These are phyloP conservation scores for Zootoca vivipara DNA, from an alignment of 2,113 vertebrate genomes.

Conservation along the genomic window DNA sequence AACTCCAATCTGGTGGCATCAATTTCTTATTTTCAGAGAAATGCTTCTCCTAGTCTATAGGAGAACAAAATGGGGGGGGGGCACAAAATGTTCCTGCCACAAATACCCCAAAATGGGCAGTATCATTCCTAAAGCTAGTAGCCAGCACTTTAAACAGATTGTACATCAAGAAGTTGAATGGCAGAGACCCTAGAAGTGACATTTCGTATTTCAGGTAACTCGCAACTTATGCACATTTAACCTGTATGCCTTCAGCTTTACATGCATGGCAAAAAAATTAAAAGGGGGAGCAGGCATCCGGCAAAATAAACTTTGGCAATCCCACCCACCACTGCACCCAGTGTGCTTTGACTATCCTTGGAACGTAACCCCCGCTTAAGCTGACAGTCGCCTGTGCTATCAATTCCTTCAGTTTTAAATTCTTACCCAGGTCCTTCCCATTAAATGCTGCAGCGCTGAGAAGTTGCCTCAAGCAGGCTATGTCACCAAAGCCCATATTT, in stretches of 20 bases:
- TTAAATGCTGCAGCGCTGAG: slow-evolving; percentile 92
- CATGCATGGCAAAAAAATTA: too few relatives aligned
- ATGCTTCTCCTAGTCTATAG: neutral
- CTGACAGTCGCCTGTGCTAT: neutral
- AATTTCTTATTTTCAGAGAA: neutral
- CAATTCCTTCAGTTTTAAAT: neutral
- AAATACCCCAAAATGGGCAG: neutral
- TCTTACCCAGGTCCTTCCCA: slow-evolving; percentile 93
- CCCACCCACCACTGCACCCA: too few relatives aligned
- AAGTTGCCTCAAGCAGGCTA: slow-evolving; percentile 84
- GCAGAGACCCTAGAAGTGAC: neutral
- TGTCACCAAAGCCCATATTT: slow-evolving; percentile 97
- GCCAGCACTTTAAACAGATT: too few relatives aligned
- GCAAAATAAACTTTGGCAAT: too few relatives aligned
- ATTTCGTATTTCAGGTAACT: neutral
- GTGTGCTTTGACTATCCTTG: too few relatives aligned
- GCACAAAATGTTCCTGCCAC: neutral
- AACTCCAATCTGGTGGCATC: neutral
- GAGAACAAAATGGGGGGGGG: neutral
- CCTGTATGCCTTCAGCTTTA: too few relatives aligned
- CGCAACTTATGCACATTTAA: too few relatives aligned
- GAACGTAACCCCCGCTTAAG: too few relatives aligned
- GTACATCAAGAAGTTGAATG: neutral
- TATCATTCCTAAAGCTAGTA: neutral
- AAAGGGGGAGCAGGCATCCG: too few relatives aligned